Conservation (phyloP, 2,888 invertebrate species). For the Ceriagrion tenellum region DNA sequence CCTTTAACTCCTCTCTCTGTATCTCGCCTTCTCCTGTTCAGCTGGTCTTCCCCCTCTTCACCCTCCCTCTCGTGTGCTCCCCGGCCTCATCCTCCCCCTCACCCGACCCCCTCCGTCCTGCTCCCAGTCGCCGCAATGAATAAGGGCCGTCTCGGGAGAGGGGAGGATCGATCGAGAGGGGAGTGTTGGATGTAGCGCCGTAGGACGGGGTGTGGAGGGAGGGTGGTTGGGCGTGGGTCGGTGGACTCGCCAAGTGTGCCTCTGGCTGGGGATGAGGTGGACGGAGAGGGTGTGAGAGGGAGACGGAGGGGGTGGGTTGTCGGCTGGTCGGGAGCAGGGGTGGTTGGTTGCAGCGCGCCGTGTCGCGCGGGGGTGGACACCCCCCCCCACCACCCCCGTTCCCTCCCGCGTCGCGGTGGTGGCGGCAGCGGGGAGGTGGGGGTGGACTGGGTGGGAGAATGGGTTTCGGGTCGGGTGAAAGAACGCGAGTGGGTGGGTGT, state of each 20-base stretch:
- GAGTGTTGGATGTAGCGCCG: background rate
- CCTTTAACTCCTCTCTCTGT: slow-evolving; percentile 63
- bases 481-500: no score
- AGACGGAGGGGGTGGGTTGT: background rate
- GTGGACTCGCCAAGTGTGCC: slow-evolving; percentile 27
- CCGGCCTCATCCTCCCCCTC: slow-evolving; percentile 69
- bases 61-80: background rate
- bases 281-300: slow-evolving; percentile 30
- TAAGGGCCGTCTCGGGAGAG: slow-evolving; percentile 20
- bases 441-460: background rate
- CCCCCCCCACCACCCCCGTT: background rate
- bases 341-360: slow-evolving; percentile 31
- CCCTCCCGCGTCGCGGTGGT: no score
- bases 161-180: slow-evolving; percentile 7
- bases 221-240: background rate
- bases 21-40: background rate
- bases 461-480: no score
- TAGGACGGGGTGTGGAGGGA: background rate
- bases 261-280: slow-evolving; percentile 66
- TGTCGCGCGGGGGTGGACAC: background rate
- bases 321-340: background rate
- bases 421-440: background rate
- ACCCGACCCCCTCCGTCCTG: slow-evolving; percentile 70
- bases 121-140: slow-evolving; percentile 50
- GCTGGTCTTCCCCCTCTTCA: background rate